Base-by-base conservation (phyloP, 2,797 vertebrate genomes). In the Neosalanx taihuensis region DNA sequence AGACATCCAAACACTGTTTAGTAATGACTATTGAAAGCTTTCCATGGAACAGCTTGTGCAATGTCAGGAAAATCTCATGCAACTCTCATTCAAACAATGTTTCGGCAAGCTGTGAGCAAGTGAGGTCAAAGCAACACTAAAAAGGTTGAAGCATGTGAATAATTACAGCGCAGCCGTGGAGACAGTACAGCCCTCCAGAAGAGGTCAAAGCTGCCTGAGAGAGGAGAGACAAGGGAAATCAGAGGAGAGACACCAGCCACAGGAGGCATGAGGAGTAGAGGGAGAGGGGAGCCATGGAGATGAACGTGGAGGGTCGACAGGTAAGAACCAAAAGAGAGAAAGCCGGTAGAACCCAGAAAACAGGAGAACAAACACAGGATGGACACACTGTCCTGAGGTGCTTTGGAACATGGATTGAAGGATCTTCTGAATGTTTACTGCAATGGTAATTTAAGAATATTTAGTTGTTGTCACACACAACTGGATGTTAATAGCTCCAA, bases 151-250 rank as follows among this genome's bases (percentile, higher is more conserved):
- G 89, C 81, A 86, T 74, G 70, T 89, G 86, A 18, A 83, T 84
- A 87, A 83, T 95, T 95, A 97, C 96, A 88, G 90, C 85, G 82
- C 96, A 98, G 89, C 95, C 95, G 56, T 94, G 86, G 1, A 97
- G 94, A 92, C 96, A 98, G 92, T 97, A 97, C 46, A 97, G 90
- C 87, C 96, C 96, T 1, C 96, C 96, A 79, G 95, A 95, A 89
- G 94, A 93, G 65, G 93, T 94, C 83, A 97, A 92, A 72, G 96
- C 93, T 62, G 91, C 94, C 96, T 98, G 92, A 51, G 31, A 76
- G 85, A 85, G 90, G 61, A 68, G 17, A 57, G 59, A 85, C 91
- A 87, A 56, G 79, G 84, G 68, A 70, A 35, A 72, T 29, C 33
- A 46, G 41, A 12, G 12, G 41, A 46, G 41, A 12, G 58, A 62